Conservation (phyloP, 2,113 vertebrate species). For the Seriola dumerili region DNA sequence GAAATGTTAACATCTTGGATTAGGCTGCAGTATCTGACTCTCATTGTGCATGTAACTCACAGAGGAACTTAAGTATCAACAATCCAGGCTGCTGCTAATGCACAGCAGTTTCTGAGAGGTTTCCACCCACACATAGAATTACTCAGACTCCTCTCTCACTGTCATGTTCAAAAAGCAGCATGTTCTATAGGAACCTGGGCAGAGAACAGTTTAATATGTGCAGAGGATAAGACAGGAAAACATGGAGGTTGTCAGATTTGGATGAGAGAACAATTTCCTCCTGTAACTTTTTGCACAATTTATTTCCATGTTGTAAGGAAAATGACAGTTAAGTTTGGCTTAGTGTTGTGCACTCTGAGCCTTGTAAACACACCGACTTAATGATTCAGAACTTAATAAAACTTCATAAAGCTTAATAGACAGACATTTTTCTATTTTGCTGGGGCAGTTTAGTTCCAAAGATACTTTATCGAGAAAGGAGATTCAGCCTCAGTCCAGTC, state of each 20-base stretch:
- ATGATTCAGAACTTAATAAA: background rate
- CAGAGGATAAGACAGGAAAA: background rate
- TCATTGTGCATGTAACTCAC: conserved; percentile 28
- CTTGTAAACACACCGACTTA: background rate
- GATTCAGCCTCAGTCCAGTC: conserved; percentile 28
- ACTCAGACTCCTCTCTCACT: conserved; percentile 10
- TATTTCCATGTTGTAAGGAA: background rate
- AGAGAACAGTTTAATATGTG: background rate
- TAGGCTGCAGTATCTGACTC: conserved; percentile 16
- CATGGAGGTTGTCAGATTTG: background rate
- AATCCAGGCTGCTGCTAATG: conserved; percentile 31
- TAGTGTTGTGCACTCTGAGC: too few species aligned
- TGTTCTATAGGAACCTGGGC: conserved; percentile 20
- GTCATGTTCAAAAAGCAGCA: conserved; percentile 26
- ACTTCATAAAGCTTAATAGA: background rate
- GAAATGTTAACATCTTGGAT: conserved; percentile 34
- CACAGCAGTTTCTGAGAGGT: conserved; percentile 46
- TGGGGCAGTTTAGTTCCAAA: background rate
- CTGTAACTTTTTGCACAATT: background rate
- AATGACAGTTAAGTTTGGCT: background rate
- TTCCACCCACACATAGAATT: conserved; percentile 37
- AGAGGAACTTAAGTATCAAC: conserved; percentile 46
- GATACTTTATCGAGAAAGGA: conserved; percentile 3
- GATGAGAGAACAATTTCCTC: background rate
- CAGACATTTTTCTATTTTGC: background rate